Base-by-base conservation (phyloP, 2,113 vertebrate species). In the Rhizomys pruinosus region DNA sequence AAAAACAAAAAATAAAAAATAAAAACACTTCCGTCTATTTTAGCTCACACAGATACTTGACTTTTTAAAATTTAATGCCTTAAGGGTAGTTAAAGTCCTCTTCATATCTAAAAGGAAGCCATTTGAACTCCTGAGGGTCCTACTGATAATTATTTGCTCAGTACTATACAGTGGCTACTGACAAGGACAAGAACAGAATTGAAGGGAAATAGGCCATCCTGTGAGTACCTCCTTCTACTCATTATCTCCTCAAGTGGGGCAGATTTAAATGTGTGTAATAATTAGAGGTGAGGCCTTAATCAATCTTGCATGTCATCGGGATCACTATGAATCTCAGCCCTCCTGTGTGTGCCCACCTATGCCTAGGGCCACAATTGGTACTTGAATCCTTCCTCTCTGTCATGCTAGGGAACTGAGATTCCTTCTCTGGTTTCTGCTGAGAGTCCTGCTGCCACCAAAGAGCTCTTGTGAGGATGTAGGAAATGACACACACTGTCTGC, bases 61-160 rank as follows among this genome's bases (percentile, higher is more conserved):
- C 92, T 89, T 90, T 11, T 42, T 39, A 42, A 68, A 73, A 61
- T 84, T 8, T 79, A 27, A 37, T 71, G 57, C 47, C 25, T 82
- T 25, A n/a, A 87, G 69, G 32, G 64, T 34, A 47, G 86, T 55
- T 64, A 59, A 90, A 91, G 23, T 10, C 57, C 64, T 93, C 87
- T 96, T 95, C 76, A 63, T 8, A 12, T 72, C 57, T 52, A 7
- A 68, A 89, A 89, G 69, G 23, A 86, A 84, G 64, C 13, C 52
- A 47, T 89, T 88, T 82, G 27, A 78, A 71, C 73, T 63, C 23
- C n/a, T 4, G 57, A 94, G 74, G 68, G 80, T 84, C 16, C 27
- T 12, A 3, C 34, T 57, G 87, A 42, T 81, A 32, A 84, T 84
- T 68, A 92, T 92, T 52, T 95, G 32, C 15, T 27, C 22, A 86